phyloP scores from a whole-genome alignment of 1,140 invertebrate genomes.

The Popillia japonica region DNA sequence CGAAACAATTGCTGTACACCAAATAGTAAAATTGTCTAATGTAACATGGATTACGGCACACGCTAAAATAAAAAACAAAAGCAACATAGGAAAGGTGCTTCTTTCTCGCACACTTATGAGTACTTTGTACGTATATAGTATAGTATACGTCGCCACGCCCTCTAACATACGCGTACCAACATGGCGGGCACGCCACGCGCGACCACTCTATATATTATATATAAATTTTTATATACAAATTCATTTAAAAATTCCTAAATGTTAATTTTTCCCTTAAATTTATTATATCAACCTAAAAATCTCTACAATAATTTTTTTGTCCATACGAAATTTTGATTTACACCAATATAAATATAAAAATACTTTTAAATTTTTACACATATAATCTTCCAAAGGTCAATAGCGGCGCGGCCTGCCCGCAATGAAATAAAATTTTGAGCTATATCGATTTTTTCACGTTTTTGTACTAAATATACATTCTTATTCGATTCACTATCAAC shows the following conservation, averaged over 20 bases:
- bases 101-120: constrained; percentile 57
- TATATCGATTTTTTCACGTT: constrained; percentile 60
- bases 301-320: constrained; percentile 60
- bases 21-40: constrained; percentile 64
- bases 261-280: constrained; percentile 60
- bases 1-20: constrained; percentile 62
- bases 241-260: constrained; percentile 63
- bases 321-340: constrained; percentile 62
- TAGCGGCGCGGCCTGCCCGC: constrained; percentile 41
- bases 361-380: constrained; percentile 62
- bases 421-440: constrained; percentile 60
- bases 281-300: constrained; percentile 58
- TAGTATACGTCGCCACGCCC: constrained; percentile 62
- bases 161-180: constrained; percentile 56
- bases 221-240: constrained; percentile 63
- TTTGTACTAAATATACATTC: constrained; percentile 64
- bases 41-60: constrained; percentile 62
- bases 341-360: constrained; percentile 64
- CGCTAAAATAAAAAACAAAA: constrained; percentile 60
- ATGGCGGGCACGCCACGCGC: constrained; percentile 46
- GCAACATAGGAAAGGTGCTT: constrained; percentile 59
- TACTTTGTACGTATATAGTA: constrained; percentile 62
- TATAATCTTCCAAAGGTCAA: constrained; percentile 56
- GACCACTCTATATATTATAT: constrained; percentile 60
- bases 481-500: constrained; percentile 61